Conservation (phyloP, 2,113 vertebrate genomes). For the Hyperopisus bebe region DNA sequence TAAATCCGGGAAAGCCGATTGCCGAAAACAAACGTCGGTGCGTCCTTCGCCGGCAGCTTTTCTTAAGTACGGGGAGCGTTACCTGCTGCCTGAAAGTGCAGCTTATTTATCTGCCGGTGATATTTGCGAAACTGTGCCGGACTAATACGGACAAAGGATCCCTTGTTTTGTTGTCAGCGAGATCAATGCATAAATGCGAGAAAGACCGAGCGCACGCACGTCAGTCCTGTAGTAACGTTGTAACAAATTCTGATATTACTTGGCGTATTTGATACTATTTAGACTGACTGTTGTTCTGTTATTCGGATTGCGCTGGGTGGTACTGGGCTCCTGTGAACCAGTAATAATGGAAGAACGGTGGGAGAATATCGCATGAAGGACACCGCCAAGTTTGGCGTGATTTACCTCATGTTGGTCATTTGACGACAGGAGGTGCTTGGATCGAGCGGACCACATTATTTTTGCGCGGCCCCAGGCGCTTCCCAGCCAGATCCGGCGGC, state of each 20-base stretch:
- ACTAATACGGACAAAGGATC: slow-evolving; percentile 11
- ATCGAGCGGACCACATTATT: background rate
- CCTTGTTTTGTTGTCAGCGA: slow-evolving; percentile 9
- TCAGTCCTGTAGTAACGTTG: background rate
- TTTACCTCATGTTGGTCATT: background rate
- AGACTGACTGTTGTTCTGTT: background rate
- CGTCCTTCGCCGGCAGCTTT: background rate
- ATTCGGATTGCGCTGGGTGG: background rate
- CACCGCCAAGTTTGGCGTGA: background rate
- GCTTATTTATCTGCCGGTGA: background rate
- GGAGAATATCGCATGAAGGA: background rate
- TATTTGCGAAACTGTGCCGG: slow-evolving; percentile 8
- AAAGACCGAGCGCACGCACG: background rate
- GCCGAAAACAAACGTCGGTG: background rate
- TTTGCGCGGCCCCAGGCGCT: slow-evolving; percentile 2
- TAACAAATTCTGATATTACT: background rate
- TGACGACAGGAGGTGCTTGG: slow-evolving; percentile 1
- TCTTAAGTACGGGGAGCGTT: background rate
- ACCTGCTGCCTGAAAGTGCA: slow-evolving; percentile 6
- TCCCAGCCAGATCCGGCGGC: background rate
- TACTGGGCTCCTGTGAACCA: background rate
- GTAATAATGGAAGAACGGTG: background rate
- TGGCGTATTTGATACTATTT: background rate
- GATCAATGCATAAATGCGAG: background rate
- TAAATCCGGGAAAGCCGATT: slow-evolving; percentile 6